Evolutionary conservation across 2,113 vertebrate genomes (phyloP), one percentile per base, ranked within the genome.

Genomic region (Ornithorhynchus anatinus): DNA sequence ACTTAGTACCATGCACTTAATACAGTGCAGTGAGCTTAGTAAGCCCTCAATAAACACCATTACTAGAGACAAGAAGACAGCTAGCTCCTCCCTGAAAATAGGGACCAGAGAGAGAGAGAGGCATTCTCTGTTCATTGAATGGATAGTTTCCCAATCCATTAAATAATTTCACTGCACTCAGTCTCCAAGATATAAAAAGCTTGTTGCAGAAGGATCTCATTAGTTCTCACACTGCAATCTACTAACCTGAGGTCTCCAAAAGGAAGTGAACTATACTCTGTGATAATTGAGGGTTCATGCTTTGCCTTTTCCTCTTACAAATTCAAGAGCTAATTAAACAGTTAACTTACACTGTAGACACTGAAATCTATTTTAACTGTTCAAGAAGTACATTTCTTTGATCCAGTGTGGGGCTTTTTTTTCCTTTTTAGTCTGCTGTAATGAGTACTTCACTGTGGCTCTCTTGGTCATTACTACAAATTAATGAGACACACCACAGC

Each of bases 181-280:
- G 20, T 35, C 0, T 5, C 36, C 25, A 17, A 20, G 44, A 5
- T 70, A 23, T 57, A 56, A 72, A n/a, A 72, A 47, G 54, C 66
- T 13, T 27, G 38, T 1, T 27, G 9, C 33, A 42, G 14, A 12
- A 23, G 40, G 20, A 40, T 53, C 66, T 62, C 56, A 36, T 69
- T 63, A 39, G 42, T 58, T 59, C 59, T 44, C 20, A 9, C 39
- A 47, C 23, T 48, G 56, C 58, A 68, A 80, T 64, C 67, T 48
- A 25, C 47, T 12, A 10, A 9, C 36, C 37, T 20, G 23, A 23
- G 35, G 52, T 45, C 59, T 51, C 35, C 7, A 52, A 48, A 17
- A 69, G 48, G 36, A 31, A 36, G 23, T 3, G 8, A 50, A 8
- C 25, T 61, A 40, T 58, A 32, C 58, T 70, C 29, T 35, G 78